Percentiles rank a stretch among this genome's conserved stretches.
phyloP scores from a whole-genome alignment of 2,797 vertebrate genomes.

The Hydrophis major region DNA sequence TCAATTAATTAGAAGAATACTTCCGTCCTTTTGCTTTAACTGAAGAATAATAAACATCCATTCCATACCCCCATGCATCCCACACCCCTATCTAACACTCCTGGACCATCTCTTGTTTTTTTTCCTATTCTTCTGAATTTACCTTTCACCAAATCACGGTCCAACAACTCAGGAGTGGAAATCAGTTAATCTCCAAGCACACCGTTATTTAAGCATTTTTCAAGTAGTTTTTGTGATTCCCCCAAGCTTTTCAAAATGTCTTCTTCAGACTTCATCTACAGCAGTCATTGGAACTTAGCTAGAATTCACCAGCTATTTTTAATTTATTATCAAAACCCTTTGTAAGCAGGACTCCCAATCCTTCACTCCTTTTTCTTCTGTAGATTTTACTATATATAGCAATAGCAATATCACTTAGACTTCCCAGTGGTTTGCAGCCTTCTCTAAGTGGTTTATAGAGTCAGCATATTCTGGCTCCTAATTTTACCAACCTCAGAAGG shows the following conservation, averaged over 20 bases:
- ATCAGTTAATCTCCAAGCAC: neutral
- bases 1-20: neutral
- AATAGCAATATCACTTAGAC: no score
- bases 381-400: no score
- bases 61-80: neutral
- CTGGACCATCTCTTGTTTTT: neutral
- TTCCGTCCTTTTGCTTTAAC: neutral
- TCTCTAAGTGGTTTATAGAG: no score
- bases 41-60: neutral
- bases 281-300: neutral
- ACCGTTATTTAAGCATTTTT: neutral
- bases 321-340: neutral
- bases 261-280: neutral
- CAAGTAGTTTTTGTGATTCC: neutral
- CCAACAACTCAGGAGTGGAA: neutral
- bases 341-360: neutral
- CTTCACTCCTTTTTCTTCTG: neutral
- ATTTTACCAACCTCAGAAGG: no score
- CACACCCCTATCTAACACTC: neutral
- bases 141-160: neutral
- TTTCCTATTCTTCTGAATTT: neutral
- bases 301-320: neutral
- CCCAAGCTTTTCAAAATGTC: neutral
- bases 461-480: no score
- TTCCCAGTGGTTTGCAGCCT: no score